Evolutionary conservation across 2,888 invertebrate genomes (phyloP).

Genomic region (Hydrotaea cyrtoneurina): DNA sequence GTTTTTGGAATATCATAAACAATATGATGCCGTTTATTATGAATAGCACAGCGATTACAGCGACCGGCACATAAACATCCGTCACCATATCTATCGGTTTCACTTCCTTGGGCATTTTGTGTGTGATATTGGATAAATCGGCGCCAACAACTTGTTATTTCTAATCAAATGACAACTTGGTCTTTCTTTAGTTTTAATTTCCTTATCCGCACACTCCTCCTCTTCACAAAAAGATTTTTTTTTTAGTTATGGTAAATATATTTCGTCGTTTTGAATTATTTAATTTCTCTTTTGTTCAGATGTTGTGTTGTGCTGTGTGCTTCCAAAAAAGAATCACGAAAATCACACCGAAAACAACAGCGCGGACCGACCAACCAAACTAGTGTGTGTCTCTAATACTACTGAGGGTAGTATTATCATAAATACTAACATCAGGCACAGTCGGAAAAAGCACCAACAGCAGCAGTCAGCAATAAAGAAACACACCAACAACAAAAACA

Average conservation of each 20-base stretch:
- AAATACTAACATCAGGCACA: conserved; percentile 31
- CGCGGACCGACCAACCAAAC: conserved; percentile 55
- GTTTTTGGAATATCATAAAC: conserved; percentile 72
- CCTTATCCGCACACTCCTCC: conserved; percentile 19
- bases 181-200: neutral
- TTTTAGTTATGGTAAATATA: neutral
- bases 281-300: conserved; percentile 29
- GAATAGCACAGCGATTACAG: conserved; percentile 70
- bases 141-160: neutral
- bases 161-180: neutral
- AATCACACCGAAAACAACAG: neutral
- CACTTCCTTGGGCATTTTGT: conserved; percentile 50
- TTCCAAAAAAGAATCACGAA: conserved; percentile 37
- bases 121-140: neutral
- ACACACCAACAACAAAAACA: neutral
- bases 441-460: neutral
- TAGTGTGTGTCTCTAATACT: conserved; percentile 54
- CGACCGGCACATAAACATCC: conserved; percentile 73
- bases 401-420: conserved; percentile 53
- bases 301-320: neutral
- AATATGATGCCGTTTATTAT: conserved; percentile 73
- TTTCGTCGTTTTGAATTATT: conserved; percentile 10
- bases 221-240: conserved; percentile 12
- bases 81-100: conserved; percentile 69
- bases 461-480: conserved; percentile 9